These are phyloP conservation scores for Xestia rhomboidea DNA, from an alignment of 2,888 invertebrate genomes.

Conservation along the genomic window DNA sequence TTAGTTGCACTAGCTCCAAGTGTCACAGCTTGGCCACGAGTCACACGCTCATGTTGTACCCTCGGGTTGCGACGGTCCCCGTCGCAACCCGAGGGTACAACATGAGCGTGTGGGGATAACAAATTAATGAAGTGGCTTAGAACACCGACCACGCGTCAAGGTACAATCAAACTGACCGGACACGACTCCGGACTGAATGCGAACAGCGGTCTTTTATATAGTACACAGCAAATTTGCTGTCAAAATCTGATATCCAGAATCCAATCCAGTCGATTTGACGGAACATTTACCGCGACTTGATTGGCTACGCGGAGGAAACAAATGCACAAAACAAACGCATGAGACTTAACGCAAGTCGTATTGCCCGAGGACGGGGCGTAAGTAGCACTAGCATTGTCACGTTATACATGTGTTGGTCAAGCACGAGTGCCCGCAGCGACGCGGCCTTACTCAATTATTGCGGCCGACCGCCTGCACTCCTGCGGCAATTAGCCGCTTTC, in stretches of 20 bases:
- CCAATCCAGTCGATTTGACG: neutral
- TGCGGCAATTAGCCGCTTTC: conserved; percentile 37
- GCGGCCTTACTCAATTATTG: conserved; percentile 50
- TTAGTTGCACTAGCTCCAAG: conserved; percentile 16
- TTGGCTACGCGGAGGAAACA: neutral
- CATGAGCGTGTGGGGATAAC: neutral
- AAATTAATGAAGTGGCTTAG: neutral
- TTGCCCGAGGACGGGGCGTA: neutral
- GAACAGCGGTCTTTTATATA: neutral
- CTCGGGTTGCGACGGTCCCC: neutral
- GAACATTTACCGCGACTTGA: neutral
- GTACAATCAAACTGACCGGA: neutral
- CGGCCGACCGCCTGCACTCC: conserved; percentile 42
- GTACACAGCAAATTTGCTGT: neutral
- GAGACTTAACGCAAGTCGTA: neutral
- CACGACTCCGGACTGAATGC: neutral
- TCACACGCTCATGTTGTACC: neutral
- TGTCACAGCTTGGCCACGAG: neutral
- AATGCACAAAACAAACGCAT: neutral
- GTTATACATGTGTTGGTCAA: conserved; percentile 22
- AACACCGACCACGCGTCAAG: neutral
- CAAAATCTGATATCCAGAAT: neutral
- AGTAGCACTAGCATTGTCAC: conserved; percentile 2
- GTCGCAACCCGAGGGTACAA: too few relatives aligned
- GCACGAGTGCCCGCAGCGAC: conserved; percentile 26